Evolutionary conservation across 2,888 invertebrate species (phyloP).

Genomic region (Polyploca ridens): DNA sequence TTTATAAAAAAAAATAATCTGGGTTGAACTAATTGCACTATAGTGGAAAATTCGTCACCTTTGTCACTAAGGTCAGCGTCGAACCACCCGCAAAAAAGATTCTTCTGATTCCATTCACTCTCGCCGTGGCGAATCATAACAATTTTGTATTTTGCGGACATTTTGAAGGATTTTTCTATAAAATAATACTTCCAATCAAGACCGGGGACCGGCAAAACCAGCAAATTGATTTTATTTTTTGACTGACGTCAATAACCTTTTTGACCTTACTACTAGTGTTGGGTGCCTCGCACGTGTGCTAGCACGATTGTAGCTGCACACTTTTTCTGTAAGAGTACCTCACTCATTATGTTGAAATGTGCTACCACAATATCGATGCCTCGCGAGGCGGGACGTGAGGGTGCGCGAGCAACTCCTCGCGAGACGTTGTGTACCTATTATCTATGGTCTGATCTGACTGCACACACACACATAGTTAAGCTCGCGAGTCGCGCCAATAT

Average conservation of each 20-base stretch:
- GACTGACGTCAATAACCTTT: conserved; percentile 64
- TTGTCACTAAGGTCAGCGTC: conserved; percentile 88
- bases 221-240: conserved; percentile 26
- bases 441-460: too few species aligned
- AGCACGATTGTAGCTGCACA: too few species aligned
- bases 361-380: too few species aligned
- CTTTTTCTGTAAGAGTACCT: too few species aligned
- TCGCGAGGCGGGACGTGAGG: too few species aligned
- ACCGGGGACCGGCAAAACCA: conserved; percentile 28
- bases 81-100: conserved; percentile 90
- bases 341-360: too few species aligned
- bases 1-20: conserved; percentile 8
- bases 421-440: too few species aligned
- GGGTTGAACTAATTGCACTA: background rate
- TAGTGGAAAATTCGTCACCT: conserved; percentile 70
- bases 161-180: conserved; percentile 39
- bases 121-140: conserved; percentile 91
- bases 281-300: too few species aligned
- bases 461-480: too few species aligned
- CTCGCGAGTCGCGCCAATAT: too few species aligned
- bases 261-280: too few species aligned
- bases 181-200: conserved; percentile 7
- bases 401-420: too few species aligned
- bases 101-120: conserved; percentile 90
- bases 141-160: conserved; percentile 84